Evolutionary conservation across 2,797 vertebrate genomes (phyloP), one percentile per base, ranked within the genome.

Genomic region (Lemur catta): DNA sequence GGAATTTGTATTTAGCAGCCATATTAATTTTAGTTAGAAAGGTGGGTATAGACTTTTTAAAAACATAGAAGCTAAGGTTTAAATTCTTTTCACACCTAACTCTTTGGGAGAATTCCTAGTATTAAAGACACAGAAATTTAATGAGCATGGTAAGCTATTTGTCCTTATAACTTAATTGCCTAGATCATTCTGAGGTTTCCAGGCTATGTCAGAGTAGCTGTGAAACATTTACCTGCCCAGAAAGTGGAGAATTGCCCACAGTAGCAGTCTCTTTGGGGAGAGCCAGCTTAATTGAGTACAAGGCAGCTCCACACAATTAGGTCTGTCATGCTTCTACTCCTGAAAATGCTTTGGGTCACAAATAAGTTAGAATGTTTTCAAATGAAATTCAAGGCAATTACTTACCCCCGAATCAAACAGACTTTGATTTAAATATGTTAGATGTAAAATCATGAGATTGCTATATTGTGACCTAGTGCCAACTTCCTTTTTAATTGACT

Each of bases 121-220:
- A 89, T 80, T 85, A 89, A 93, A 91, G n/a, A 90, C 71, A 91
- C 9, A 79, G 38, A 87, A 76, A 38, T 97, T 65, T 84, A 92
- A 89, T 61, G n/a, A 94, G 18, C 63, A 0, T 91, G 50, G 88
- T 85, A 81, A 96, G 69, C 43, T 88, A 67, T 85, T 96, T 98
- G 95, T 91, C 63, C 91, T 57, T 87, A n/a, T 75, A 95, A 71
- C 22, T 85, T 97, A 95, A 97, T 94, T 96, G 82, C 17, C 84
- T 48, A 80, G 50, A 86, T 93, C 12, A 93, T 96, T 98, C 78
- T 96, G 79, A 86, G 93, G 79, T 75, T 97, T 95, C 76, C 63
- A 93, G 86, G 89, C 82, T 88, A 33, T 94, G 41, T 81, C 76
- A 86, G 87, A 97, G 86, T 89, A 97, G 91, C 89, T 97, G 93